phyloP scores from a whole-genome alignment of 1,140 invertebrate species.

The Argopecten irradians region DNA sequence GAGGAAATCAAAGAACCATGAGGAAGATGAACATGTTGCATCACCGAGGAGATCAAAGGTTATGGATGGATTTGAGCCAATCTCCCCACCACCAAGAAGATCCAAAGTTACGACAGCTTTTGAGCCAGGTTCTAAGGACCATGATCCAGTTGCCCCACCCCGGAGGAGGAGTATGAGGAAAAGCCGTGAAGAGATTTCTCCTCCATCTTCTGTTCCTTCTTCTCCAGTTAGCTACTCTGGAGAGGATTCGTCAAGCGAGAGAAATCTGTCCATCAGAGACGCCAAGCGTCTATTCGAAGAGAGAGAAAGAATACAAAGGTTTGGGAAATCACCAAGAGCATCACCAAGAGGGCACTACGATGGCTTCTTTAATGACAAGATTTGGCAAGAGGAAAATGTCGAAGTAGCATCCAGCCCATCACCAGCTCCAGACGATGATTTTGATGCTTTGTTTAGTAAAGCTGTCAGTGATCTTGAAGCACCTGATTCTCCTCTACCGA shows the following conservation, averaged over 20 bases:
- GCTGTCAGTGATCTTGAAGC: conserved; percentile 37
- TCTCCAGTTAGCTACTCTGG: not conserved
- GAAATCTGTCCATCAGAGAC: conserved; percentile 1
- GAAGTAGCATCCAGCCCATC: not conserved
- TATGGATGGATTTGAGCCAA: not conserved
- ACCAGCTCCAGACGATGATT: conserved; percentile 36
- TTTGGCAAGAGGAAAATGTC: not conserved
- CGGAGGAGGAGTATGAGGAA: not conserved
- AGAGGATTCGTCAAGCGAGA: not conserved
- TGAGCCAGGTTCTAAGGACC: no score
- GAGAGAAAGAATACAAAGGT: not conserved
- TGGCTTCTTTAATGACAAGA: not conserved
- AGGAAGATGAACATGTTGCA: no score
- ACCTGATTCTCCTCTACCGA: not conserved
- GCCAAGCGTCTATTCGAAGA: not conserved
- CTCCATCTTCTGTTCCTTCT: not conserved
- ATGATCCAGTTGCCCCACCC: not conserved
- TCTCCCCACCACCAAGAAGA: not conserved
- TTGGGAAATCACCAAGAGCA: not conserved
- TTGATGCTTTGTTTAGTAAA: conserved; percentile 49
- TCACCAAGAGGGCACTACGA: not conserved
- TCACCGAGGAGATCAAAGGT: conserved; percentile 26
- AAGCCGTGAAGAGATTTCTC: not conserved
- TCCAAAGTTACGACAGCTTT: no score
- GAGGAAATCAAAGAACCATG: no score